These are phyloP conservation scores for Trichonephila clavata DNA, from an alignment of 1,140 invertebrate species.

Conservation along the genomic window DNA sequence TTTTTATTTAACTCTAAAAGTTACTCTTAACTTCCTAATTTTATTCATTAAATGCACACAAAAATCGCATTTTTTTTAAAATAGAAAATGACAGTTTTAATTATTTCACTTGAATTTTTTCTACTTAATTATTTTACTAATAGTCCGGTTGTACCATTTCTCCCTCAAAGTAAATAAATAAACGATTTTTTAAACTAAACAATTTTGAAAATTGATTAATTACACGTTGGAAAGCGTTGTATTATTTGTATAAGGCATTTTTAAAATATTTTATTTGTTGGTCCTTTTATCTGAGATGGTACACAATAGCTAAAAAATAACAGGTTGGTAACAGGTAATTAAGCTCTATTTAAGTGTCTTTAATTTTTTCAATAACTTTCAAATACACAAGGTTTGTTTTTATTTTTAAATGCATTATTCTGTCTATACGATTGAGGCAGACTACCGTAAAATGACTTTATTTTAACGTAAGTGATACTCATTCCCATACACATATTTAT, in stretches of 20 bases:
- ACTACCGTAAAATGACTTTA: neutral
- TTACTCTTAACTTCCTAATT: too few relatives aligned
- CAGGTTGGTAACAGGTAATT: neutral
- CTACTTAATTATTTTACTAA: too few relatives aligned
- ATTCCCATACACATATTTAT: neutral
- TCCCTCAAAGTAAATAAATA: too few relatives aligned
- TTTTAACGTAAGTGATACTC: constrained; percentile 12
- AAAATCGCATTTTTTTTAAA: too few relatives aligned
- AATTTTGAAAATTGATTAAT: neutral
- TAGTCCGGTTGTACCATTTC: too few relatives aligned
- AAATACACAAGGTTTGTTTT: neutral
- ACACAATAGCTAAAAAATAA: neutral
- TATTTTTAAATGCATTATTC: too few relatives aligned
- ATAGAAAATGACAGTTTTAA: too few relatives aligned
- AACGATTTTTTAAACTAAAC: too few relatives aligned
- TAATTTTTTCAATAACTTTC: neutral
- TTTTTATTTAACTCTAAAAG: too few relatives aligned
- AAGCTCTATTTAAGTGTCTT: neutral
- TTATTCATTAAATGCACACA: too few relatives aligned
- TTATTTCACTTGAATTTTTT: too few relatives aligned
- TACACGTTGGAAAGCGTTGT: constrained; percentile 14
- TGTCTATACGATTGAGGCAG: too few relatives aligned
- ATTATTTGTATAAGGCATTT: constrained; percentile 24
- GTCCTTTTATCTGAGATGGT: neutral
- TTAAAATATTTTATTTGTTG: neutral